Conservation (phyloP, 53 echinoderm and acorn worm species). For the Temnopleurus reevesii region DNA sequence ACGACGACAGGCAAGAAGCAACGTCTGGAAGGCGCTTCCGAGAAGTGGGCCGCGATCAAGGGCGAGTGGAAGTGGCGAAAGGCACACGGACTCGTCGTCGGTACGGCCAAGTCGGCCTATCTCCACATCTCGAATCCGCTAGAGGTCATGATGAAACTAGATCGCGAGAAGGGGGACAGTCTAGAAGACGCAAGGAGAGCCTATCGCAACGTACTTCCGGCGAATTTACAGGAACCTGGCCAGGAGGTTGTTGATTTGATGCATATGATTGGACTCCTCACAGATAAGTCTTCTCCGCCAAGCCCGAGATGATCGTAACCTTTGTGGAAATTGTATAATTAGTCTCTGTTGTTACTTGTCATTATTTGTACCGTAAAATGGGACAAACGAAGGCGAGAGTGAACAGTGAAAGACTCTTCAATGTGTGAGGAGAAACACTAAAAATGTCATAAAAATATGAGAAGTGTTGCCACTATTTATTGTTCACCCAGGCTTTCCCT, state of each 20-base stretch:
- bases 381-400: no score
- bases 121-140: slow-evolving; percentile 95
- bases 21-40: slow-evolving; percentile 84
- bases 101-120: slow-evolving; percentile 85
- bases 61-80: slow-evolving; percentile 83
- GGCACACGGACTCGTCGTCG: slow-evolving; percentile 73
- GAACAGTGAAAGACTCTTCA: no score
- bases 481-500: no score
- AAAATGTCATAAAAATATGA: no score
- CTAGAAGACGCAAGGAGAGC: slow-evolving; percentile 78
- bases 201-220: slow-evolving; percentile 77
- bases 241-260: slow-evolving; percentile 86
- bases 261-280: slow-evolving; percentile 74
- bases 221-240: slow-evolving; percentile 78
- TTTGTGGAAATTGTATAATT: not conserved
- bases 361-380: no score
- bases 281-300: slow-evolving; percentile 50
- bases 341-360: no score
- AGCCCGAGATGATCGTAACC: slow-evolving; percentile 20
- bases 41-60: slow-evolving; percentile 85
- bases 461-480: no score
- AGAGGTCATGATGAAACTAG: slow-evolving; percentile 95
- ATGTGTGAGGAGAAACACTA: no score
- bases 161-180: slow-evolving; percentile 79
- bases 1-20: slow-evolving; percentile 64